phyloP scores from a whole-genome alignment of 1,140 invertebrate genomes.

The Atta colombica region DNA sequence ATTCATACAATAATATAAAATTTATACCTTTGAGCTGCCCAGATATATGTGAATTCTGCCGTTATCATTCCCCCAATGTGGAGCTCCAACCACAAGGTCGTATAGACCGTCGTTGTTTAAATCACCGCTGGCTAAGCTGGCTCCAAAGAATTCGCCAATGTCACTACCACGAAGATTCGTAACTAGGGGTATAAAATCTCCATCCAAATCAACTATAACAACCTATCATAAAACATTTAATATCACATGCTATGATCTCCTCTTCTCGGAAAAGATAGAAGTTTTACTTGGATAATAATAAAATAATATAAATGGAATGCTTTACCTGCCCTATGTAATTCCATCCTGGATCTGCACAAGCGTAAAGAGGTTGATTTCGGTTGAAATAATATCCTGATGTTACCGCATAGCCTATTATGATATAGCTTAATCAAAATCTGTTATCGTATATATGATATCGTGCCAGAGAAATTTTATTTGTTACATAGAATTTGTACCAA shows the following conservation, averaged over 20 bases:
- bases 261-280: neutral
- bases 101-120: constrained; percentile 90
- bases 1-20: neutral
- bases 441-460: neutral
- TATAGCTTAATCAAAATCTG: constrained; percentile 1
- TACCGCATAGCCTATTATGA: constrained; percentile 87
- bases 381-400: constrained; percentile 87
- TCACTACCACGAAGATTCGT: constrained; percentile 86
- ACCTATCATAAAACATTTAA: constrained; percentile 59
- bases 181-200: constrained; percentile 64
- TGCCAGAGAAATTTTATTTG: neutral
- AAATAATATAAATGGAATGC: neutral
- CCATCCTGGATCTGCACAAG: constrained; percentile 88
- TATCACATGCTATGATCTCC: neutral
- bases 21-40: constrained; percentile 77
- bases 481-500: constrained; percentile 67
- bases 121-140: constrained; percentile 90
- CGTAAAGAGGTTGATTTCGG: constrained; percentile 82
- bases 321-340: constrained; percentile 82
- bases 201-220: constrained; percentile 74
- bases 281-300: too few species aligned
- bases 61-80: constrained; percentile 87
- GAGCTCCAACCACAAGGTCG: constrained; percentile 93
- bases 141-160: constrained; percentile 93
- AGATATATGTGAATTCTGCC: constrained; percentile 89